A percentile compares a stretch with the other conserved stretches of the same genome.
These are phyloP conservation scores for Arvicanthis niloticus DNA, from an alignment of 2,113 vertebrate genomes.

Conservation along the genomic window DNA sequence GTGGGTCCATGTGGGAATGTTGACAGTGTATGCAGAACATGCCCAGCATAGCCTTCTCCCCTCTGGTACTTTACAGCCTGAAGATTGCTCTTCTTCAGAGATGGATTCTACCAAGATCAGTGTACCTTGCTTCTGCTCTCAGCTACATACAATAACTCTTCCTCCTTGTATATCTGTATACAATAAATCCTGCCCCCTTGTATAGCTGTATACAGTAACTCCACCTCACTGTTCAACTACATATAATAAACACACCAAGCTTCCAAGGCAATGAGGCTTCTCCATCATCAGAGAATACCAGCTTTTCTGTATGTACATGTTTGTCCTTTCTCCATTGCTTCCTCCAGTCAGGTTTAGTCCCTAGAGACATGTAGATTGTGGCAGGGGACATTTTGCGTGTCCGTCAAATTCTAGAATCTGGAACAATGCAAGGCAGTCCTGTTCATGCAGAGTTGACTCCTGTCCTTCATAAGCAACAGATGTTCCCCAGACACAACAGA, in stretches of 20 bases:
- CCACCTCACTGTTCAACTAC: too few species aligned
- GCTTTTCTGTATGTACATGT: not conserved
- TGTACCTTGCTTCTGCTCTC: not conserved
- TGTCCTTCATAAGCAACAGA: not conserved
- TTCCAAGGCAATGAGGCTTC: not conserved
- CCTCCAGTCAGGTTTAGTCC: not conserved
- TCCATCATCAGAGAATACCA: not conserved
- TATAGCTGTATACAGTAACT: not conserved
- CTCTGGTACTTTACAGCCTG: not conserved
- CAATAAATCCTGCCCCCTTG: not conserved
- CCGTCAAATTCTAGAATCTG: not conserved
- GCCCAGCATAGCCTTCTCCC: not conserved
- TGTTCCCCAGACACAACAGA: not conserved
- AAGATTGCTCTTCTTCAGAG: not conserved
- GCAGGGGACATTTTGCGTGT: not conserved
- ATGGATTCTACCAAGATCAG: not conserved
- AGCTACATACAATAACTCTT: not conserved
- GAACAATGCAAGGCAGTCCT: not conserved
- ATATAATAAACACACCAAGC: not conserved
- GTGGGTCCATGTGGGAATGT: not conserved
- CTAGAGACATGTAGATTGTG: not conserved
- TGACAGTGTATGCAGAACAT: not conserved
- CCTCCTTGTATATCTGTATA: not conserved
- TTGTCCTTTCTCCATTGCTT: not conserved
- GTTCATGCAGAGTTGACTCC: not conserved